phyloP scores from a whole-genome alignment of 2,888 invertebrate genomes.

The Leucophenga maculata region DNA sequence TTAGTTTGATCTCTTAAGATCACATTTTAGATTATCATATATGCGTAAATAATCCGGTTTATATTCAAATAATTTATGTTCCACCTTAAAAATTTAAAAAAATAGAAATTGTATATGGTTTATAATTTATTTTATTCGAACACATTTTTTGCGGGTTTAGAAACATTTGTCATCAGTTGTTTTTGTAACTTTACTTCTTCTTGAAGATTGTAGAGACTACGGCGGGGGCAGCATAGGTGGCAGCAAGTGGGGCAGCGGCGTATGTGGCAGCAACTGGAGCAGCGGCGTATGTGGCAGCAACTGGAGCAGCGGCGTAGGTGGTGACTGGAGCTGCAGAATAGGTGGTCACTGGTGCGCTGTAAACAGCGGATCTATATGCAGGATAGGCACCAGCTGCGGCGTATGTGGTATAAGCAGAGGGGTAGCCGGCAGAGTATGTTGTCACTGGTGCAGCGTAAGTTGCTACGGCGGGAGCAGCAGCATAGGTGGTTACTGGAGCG shows the following conservation, averaged over 20 bases:
- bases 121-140: too few relatives aligned
- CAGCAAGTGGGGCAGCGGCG: slow-evolving; percentile 10
- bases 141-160: too few relatives aligned
- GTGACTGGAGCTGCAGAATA: not conserved
- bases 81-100: too few relatives aligned
- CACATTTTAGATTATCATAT: too few relatives aligned
- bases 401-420: slow-evolving; percentile 28
- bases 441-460: slow-evolving; percentile 41
- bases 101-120: too few relatives aligned
- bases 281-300: slow-evolving; percentile 1
- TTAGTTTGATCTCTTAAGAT: too few relatives aligned
- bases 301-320: slow-evolving; percentile 18
- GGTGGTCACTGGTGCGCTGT: slow-evolving; percentile 26
- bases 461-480: slow-evolving; percentile 32
- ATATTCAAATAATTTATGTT: too few relatives aligned
- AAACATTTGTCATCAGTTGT: too few relatives aligned
- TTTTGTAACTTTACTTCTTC: slow-evolving; percentile 1
- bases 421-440: slow-evolving; percentile 34
- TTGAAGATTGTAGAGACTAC: not conserved
- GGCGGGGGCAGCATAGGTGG: slow-evolving; percentile 17
- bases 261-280: slow-evolving; percentile 19
- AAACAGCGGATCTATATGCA: not conserved
- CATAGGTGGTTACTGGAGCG: slow-evolving; percentile 47
- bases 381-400: slow-evolving; percentile 14
- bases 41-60: too few relatives aligned